Evolutionary conservation across 2,113 vertebrate species (phyloP), one percentile per base, ranked within the genome.

Genomic region (Lophura nycthemera): DNA sequence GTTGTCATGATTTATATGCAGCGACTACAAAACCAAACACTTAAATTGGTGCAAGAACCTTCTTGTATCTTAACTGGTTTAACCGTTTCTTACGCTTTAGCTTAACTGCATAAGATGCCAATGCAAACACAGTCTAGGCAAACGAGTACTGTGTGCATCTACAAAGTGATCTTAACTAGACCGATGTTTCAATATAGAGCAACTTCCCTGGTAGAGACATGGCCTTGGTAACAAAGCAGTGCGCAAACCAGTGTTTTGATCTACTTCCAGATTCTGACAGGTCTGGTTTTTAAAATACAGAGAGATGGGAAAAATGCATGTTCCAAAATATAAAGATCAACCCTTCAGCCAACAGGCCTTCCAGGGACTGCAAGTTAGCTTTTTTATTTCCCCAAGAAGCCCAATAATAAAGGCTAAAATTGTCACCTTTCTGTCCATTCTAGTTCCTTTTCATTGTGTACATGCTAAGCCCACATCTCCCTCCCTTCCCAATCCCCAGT

Each of bases 301-400:
- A 84, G 36, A 1, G 2, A 95, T 1, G 3, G 82, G 81, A 77
- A 93, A 96, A 97, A 92, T 24, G 32, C 89, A 96, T 78, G 81
- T 92, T 90, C 88, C 88, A 94, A 93, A 94, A 89, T 40, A 91
- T 79, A 85, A 97, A 95, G 80, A 95, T 88, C 92, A 97, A 94
- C 94, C 96, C 90, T 95, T 93, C 89, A 91, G 94, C 94, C 97
- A 95, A 50, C 78, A 94, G 93, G 94, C 96, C 96, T 96, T 95
- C 76, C 80, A 92, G 95, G 93, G 96, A 91, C 93, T 95, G 69
- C 50, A 25, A 36, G 70, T 56, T 92, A 95, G 89, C 92, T 96
- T 94, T 54, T 91, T 88, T 60, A 59, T 69, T 96, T 97, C 92
- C 93, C 90, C 84, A 48, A 92, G 24, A 93, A 93, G 94, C 86